Conservation (phyloP, 2,888 invertebrate species). For the Deilephila porcellus region DNA sequence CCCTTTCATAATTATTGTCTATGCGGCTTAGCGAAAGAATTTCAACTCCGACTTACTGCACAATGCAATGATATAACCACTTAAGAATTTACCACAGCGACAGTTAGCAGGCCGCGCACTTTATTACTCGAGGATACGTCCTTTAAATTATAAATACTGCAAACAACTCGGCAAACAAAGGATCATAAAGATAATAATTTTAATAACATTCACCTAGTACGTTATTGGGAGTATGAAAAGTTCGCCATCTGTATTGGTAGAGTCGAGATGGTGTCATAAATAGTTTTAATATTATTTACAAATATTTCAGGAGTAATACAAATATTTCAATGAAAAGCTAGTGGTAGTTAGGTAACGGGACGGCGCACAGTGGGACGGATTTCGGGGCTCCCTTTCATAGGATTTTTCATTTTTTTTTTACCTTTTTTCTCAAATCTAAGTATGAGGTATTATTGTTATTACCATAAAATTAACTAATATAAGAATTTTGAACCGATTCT, state of each 20-base stretch:
- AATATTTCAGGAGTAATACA: constrained; percentile 34
- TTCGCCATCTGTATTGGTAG: background rate
- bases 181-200: constrained; percentile 25
- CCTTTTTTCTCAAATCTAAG: too few relatives aligned
- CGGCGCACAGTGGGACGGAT: too few relatives aligned
- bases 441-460: too few relatives aligned
- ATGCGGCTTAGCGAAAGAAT: constrained; percentile 28
- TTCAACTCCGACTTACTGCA: constrained; percentile 31
- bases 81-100: constrained; percentile 49
- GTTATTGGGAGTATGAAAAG: background rate
- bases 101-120: constrained; percentile 41
- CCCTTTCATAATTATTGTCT: constrained; percentile 31
- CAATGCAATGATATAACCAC: constrained; percentile 44
- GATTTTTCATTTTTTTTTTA: too few relatives aligned
- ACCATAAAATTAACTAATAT: too few relatives aligned
- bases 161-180: constrained; percentile 40
- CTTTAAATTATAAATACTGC: constrained; percentile 55
- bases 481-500: too few relatives aligned
- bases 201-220: constrained; percentile 17
- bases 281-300: constrained; percentile 36
- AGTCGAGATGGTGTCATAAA: constrained; percentile 38
- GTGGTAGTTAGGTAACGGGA: constrained; percentile 77
- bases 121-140: constrained; percentile 50
- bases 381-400: too few relatives aligned
- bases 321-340: constrained; percentile 80